Evolutionary conservation across 2,888 invertebrate genomes (phyloP), one percentile per base, ranked within the genome.

Genomic region (Odontothrips loti): DNA sequence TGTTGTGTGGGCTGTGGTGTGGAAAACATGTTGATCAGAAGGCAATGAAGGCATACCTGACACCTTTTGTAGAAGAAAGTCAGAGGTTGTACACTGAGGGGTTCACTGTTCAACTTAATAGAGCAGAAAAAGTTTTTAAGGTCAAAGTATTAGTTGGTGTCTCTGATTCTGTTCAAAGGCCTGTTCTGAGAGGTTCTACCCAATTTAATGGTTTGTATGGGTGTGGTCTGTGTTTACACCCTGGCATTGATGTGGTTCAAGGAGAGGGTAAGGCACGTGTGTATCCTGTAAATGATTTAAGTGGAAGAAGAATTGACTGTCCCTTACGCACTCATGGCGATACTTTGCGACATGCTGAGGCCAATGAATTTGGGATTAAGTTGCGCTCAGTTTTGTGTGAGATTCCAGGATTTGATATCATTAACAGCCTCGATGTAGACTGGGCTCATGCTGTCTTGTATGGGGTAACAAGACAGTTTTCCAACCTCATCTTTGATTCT

Each of bases 141-240:
- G 34, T 79, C 20, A 4, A 47, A 20, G 79, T 79, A 23, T 79
- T 34, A 43, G n/a, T 27, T 6, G 23, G 23, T 27, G 20, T 79
- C 9, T 27, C 27, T 27, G 79, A 79, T 29, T 79, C 79, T 9
- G 12, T 79, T 27, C 43, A 20, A 8, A 79, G 79, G 34, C 79
- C 79, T 6, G 29, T 29, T 8, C 29, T 79, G 12, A 17, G 79
- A 12, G n/a, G 79, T 20, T 20, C 6, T 20, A 23, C n/a, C 17
- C 79, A 79, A 27, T 79, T 79, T 12, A 79, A 79, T 29, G 79
- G 79, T 10, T 34, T 43, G 47, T 79, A 23, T 12, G 79, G 79
- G 6, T 79, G 79, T 27, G 79, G 79, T 10, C 47, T 79, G 8
- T 79, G 79, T 79, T 9, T 79, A 10, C 79, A 79, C 29, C 9